Evolutionary conservation across 1,140 invertebrate genomes (phyloP).

Genomic region (Heliconius nattereri): DNA sequence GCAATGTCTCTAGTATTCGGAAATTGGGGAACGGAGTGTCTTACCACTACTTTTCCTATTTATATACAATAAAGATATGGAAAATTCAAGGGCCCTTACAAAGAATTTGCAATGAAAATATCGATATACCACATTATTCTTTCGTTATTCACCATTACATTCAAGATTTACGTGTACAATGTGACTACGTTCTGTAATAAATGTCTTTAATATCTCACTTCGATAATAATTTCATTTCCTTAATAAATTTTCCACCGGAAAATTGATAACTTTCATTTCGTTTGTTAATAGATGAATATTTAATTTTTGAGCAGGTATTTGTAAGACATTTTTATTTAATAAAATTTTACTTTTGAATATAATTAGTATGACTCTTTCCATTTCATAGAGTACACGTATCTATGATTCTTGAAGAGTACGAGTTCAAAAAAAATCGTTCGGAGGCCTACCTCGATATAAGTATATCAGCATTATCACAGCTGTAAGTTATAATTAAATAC

Average conservation of each 20-base stretch:
- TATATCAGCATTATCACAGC: too few relatives aligned
- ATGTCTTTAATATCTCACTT: constrained; percentile 26
- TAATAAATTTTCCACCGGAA: constrained; percentile 50
- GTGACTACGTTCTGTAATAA: not conserved
- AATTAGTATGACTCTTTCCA: too few relatives aligned
- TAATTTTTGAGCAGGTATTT: not conserved
- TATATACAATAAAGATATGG: not conserved
- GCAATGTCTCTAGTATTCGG: too few relatives aligned
- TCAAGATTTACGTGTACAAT: not conserved
- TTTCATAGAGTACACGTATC: too few relatives aligned
- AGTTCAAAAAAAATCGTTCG: too few relatives aligned
- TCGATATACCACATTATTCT: not conserved
- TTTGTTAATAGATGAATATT: constrained; percentile 10
- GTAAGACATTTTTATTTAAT: not conserved
- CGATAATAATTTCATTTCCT: constrained; percentile 51
- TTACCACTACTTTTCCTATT: too few relatives aligned
- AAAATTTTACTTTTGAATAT: not conserved
- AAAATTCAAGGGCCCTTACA: not conserved
- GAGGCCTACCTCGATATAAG: too few relatives aligned
- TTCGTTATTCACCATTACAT: not conserved
- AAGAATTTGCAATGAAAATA: not conserved
- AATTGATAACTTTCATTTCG: constrained; percentile 11
- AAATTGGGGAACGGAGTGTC: too few relatives aligned
- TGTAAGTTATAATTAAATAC: too few relatives aligned
- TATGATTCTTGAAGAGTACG: too few relatives aligned